These are phyloP conservation scores for Psophia crepitans DNA, from an alignment of 2,113 vertebrate species.

Conservation along the genomic window DNA sequence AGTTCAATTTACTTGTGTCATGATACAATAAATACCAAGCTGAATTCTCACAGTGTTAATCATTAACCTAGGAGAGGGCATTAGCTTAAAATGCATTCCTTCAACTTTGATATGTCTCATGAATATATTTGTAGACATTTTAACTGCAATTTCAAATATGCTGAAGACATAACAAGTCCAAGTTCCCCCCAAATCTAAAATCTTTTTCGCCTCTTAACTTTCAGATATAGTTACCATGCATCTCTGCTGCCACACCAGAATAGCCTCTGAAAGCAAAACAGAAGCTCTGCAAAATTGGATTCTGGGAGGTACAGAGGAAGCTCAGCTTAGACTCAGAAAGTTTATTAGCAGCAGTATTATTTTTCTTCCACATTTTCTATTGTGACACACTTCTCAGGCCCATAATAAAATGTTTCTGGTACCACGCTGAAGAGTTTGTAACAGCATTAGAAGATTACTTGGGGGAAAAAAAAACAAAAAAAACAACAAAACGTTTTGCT, in stretches of 20 bases:
- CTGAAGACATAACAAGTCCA: neutral
- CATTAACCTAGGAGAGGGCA: neutral
- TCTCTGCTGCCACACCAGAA: neutral
- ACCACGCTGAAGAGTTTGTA: neutral
- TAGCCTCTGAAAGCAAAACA: neutral
- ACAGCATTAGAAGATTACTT: neutral
- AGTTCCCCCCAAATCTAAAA: neutral
- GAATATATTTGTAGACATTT: neutral
- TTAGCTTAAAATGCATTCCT: neutral
- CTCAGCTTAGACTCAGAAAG: neutral
- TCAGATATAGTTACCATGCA: neutral
- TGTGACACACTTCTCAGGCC: neutral
- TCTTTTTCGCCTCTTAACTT: neutral
- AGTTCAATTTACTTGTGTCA: constrained; percentile 29
- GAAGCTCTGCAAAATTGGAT: neutral
- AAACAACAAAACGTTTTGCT: neutral
- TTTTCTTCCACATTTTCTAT: neutral
- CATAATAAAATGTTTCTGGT: neutral
- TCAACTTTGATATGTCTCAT: neutral
- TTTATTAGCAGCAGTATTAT: no score
- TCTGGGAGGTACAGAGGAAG: neutral
- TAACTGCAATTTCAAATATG: neutral
- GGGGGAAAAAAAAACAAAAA: neutral
- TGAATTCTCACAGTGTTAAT: constrained; percentile 21
- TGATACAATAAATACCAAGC: neutral